These are phyloP conservation scores for Sycophaga agraensis DNA, from an alignment of 1,140 invertebrate species.

Conservation along the genomic window DNA sequence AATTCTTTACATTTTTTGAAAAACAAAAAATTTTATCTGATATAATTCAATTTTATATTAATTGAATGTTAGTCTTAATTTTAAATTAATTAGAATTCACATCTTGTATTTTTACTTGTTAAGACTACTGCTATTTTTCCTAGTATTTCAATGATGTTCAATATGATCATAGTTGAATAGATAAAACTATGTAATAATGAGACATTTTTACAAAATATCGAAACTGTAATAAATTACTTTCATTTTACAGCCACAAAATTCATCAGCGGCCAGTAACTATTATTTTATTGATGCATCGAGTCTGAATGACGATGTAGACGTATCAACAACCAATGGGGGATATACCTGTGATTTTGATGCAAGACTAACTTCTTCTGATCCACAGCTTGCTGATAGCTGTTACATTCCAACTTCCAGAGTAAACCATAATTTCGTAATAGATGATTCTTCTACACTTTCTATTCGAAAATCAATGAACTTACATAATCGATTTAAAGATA, in stretches of 20 bases:
- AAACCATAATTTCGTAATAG: constrained; percentile 1
- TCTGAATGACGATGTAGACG: constrained; percentile 65
- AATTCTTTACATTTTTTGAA: too few species aligned
- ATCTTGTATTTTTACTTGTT: too few species aligned
- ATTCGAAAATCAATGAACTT: constrained; percentile 30
- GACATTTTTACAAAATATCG: too few species aligned
- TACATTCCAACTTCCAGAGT: constrained; percentile 6
- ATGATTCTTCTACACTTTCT: neutral
- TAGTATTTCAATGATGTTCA: too few species aligned
- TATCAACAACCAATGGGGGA: neutral
- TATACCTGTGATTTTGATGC: constrained; percentile 1
- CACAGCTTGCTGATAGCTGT: neutral
- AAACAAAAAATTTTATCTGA: too few species aligned
- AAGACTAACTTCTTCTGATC: constrained; percentile 4
- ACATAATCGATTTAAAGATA: constrained; percentile 36
- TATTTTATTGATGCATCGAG: constrained; percentile 77
- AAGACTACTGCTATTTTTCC: too few species aligned
- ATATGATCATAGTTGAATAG: too few species aligned
- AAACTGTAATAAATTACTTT: too few species aligned
- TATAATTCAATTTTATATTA: too few species aligned
- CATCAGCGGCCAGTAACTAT: constrained; percentile 45
- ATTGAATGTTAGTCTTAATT: too few species aligned
- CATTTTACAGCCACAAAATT: constrained; percentile 33
- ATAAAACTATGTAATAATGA: neutral
- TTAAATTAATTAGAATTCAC: too few species aligned